These are phyloP conservation scores for Chymomyza fuscimana DNA, from an alignment of 2,888 invertebrate species.

Conservation along the genomic window DNA sequence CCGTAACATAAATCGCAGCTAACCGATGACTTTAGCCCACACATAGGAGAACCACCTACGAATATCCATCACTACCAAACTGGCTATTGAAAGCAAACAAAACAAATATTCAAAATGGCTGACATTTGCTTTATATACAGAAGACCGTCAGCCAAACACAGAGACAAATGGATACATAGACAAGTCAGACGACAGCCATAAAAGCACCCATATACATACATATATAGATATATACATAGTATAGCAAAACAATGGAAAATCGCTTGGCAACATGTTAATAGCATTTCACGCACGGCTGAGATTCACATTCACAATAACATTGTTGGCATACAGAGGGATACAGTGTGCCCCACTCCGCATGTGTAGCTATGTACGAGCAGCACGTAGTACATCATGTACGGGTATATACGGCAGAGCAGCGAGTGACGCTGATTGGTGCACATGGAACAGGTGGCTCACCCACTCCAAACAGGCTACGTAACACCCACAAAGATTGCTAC, in stretches of 20 bases:
- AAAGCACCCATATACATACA: neutral
- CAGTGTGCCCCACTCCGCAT: constrained; percentile 4
- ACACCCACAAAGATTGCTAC: constrained; percentile 50
- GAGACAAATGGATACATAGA: constrained; percentile 15
- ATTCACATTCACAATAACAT: constrained; percentile 44
- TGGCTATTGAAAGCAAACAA: constrained; percentile 28
- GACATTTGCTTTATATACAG: constrained; percentile 54
- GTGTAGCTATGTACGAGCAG: neutral
- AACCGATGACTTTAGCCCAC: constrained; percentile 10
- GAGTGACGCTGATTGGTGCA: constrained; percentile 56
- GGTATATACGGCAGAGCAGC: constrained; percentile 5
- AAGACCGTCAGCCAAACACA: constrained; percentile 10
- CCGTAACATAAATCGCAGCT: constrained; percentile 43
- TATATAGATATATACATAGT: neutral
- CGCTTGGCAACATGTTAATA: constrained; percentile 69
- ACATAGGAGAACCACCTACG: neutral
- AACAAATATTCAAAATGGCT: constrained; percentile 76
- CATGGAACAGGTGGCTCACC: constrained; percentile 53
- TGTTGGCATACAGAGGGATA: constrained; percentile 39
- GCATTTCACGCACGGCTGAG: constrained; percentile 71
- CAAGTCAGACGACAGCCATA: constrained; percentile 5
- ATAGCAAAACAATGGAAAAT: constrained; percentile 55
- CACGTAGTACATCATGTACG: neutral
- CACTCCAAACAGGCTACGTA: constrained; percentile 17
- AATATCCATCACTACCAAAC: neutral